Evolutionary conservation across 1,140 invertebrate species (phyloP).

Genomic region (Achatina immaculata): DNA sequence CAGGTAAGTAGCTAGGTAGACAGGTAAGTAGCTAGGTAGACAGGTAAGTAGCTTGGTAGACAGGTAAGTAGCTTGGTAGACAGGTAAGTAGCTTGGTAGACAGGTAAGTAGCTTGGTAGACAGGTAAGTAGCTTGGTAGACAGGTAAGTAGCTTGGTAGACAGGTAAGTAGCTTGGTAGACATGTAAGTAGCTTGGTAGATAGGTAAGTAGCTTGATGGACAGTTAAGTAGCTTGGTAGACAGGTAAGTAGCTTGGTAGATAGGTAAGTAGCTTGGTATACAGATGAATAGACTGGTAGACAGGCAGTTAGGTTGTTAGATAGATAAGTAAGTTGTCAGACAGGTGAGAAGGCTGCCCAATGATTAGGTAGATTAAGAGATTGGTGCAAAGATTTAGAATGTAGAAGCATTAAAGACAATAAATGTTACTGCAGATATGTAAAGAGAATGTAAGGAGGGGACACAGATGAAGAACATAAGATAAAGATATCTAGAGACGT

Average conservation of each 20-base stretch:
- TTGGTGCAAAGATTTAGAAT: no score
- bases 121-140: not conserved
- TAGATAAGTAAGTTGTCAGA: not conserved
- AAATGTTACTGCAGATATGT: no score
- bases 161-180: not conserved
- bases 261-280: not conserved
- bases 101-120: constrained; percentile 2
- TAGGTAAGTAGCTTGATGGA: not conserved
- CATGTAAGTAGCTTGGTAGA: not conserved
- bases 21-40: not conserved
- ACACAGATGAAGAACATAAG: no score
- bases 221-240: not conserved
- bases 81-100: not conserved
- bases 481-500: no score
- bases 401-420: no score
- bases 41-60: not conserved
- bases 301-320: not conserved
- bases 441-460: no score
- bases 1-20: not conserved
- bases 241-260: not conserved
- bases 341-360: not conserved
- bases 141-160: no score
- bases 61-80: not conserved
- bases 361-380: constrained; percentile 3
- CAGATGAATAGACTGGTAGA: not conserved